phyloP scores from a whole-genome alignment of 23 tunicate species.

The Phallusia fumigata region DNA sequence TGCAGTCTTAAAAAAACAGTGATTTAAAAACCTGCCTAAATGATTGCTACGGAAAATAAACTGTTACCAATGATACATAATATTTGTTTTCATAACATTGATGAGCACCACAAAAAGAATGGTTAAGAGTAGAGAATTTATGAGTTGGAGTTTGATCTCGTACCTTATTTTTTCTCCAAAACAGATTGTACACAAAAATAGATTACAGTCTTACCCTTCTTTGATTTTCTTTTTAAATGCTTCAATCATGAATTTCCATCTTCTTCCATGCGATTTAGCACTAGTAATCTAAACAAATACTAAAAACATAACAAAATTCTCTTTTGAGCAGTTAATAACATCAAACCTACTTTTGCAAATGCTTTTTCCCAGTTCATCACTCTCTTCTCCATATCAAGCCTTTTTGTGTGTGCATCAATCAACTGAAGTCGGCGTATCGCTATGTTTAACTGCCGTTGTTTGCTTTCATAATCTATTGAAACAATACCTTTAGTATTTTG shows the following conservation, averaged over 20 bases:
- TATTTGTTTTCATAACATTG: too few species aligned
- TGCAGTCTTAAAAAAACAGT: too few species aligned
- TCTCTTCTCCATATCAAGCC: constrained; percentile 69
- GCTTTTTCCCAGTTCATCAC: constrained; percentile 95
- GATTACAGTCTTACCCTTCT: constrained; percentile 57
- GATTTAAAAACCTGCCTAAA: too few species aligned
- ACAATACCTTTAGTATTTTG: too few species aligned
- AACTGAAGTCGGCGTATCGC: constrained; percentile 68
- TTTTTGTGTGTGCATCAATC: constrained; percentile 52
- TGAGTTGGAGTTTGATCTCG: too few species aligned
- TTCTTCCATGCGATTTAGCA: constrained; percentile 76
- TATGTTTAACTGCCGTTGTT: constrained; percentile 82
- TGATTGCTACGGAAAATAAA: too few species aligned
- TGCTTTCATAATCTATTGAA: constrained; percentile 95
- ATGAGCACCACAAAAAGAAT: too few species aligned
- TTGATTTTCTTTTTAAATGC: constrained; percentile 72
- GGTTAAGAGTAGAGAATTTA: too few species aligned
- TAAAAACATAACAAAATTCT: background rate
- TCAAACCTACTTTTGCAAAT: constrained; percentile 76
- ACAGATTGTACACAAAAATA: too few species aligned
- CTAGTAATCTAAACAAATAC: constrained; percentile 49
- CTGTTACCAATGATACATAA: too few species aligned
- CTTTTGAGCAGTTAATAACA: too few species aligned
- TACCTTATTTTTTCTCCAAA: too few species aligned
- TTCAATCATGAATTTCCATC: constrained; percentile 92